Conservation (phyloP, 2,797 vertebrate genomes). For the Cyprinella venusta region DNA sequence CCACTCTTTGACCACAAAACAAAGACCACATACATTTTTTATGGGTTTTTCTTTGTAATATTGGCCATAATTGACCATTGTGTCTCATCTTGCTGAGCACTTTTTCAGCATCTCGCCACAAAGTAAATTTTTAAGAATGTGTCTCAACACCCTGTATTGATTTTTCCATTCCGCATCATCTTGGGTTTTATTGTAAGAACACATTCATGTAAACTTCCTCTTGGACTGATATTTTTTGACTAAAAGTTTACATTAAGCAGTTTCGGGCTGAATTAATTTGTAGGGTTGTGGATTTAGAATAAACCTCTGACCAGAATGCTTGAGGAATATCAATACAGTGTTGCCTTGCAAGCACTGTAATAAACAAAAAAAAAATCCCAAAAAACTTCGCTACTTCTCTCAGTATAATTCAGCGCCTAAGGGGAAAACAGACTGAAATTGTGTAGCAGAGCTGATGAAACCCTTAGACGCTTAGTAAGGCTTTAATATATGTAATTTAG, state of each 20-base stretch:
- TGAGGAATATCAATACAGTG: neutral
- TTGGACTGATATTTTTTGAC: neutral
- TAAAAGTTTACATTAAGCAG: neutral
- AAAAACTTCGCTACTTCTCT: neutral
- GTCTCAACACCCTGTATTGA: neutral
- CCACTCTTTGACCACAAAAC: no score
- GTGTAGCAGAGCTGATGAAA: conserved; percentile 23
- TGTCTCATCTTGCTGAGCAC: no score
- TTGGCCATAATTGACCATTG: no score
- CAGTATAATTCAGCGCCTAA: conserved; percentile 13
- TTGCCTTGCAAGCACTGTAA: conserved; percentile 4
- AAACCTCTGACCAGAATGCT: neutral
- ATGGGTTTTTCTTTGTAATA: neutral
- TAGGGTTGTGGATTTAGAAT: neutral
- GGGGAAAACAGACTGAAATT: conserved; percentile 14
- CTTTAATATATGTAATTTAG: conserved; percentile 43
- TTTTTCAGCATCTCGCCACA: no score
- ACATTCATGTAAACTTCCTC: neutral
- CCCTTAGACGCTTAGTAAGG: conserved; percentile 15
- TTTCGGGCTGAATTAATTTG: neutral
- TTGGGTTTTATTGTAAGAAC: neutral
- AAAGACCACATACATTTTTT: neutral
- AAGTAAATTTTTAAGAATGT: no score
- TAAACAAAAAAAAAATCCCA: neutral
- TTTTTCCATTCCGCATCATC: neutral